phyloP scores from a whole-genome alignment of 2,113 vertebrate genomes.

The Odontophorus gujanensis region DNA sequence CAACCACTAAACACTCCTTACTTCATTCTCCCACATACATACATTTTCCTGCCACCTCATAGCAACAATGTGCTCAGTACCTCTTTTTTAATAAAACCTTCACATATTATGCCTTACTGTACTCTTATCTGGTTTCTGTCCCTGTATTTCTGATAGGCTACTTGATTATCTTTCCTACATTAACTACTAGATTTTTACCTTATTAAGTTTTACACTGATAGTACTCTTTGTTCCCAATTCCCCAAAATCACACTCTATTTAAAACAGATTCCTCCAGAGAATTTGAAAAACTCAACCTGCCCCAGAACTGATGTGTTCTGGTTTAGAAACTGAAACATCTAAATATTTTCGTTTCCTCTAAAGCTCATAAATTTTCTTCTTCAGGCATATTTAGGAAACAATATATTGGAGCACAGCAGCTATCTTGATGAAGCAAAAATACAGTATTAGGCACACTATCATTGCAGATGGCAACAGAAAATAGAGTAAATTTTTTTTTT shows the following conservation, averaged over 20 bases:
- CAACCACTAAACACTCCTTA: not conserved
- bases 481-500: not conserved
- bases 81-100: not conserved
- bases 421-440: not conserved
- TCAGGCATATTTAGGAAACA: not conserved
- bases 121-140: not conserved
- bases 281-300: conserved; percentile 4
- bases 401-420: not conserved
- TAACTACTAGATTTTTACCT: conserved; percentile 34
- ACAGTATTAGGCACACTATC: not conserved
- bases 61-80: not conserved
- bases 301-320: conserved; percentile 45
- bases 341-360: not conserved
- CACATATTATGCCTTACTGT: rapidly evolving
- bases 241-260: conserved; percentile 57
- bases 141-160: not conserved
- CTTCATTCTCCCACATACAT: not conserved
- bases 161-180: conserved; percentile 29
- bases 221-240: not conserved
- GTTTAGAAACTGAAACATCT: conserved; percentile 16
- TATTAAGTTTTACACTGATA: conserved; percentile 57
- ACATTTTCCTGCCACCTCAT: not conserved
- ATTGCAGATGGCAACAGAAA: not conserved
- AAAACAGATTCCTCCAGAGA: conserved; percentile 58
- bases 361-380: not conserved